Base-by-base conservation (phyloP, 2,888 invertebrate species). In the Holacanthella duospinosa region DNA sequence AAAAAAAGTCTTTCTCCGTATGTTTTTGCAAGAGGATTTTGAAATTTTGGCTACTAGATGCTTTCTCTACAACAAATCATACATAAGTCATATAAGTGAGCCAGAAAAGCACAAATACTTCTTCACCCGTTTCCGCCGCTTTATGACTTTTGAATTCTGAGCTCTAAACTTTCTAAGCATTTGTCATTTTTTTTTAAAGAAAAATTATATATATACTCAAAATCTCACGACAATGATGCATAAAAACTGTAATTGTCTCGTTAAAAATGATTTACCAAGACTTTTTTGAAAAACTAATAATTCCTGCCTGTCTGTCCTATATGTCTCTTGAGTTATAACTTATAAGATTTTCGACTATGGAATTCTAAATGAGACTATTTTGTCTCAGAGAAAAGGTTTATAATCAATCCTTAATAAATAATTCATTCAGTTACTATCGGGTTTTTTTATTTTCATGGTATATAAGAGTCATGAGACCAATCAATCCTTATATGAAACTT, bases 201-300 rank as follows among this genome's bases (percentile, higher is more conserved):
- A n/a, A n/a, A n/a, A n/a, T n/a, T n/a, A n/a, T n/a, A n/a, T n/a
- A n/a, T n/a, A n/a, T n/a, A n/a, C n/a, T n/a, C n/a, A 48, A 48
- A 48, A 21, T 48, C 48, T 21, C 19, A 48, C 4, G 48, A 48
- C 48, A 48, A 48, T 48, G 48, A 48, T 48, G 48, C 48, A 48
- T 48, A 48, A 48, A 48, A 48, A 48, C 48, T 48, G 48, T 48
- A 48, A 48, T 48, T 48, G 48, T 48, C 48, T 48, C 48, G 48
- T 48, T 48, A 48, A 48, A 48, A 48, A 48, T 48, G 48, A 48
- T 48, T 48, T 48, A 48, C 48, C 48, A 48, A 48, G 48, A 48
- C 48, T 48, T 48, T 36, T 48, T 48, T 21, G 48, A 9, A 48
- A n/a, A 9, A 48, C 48, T 48, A 48, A 48, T 16, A 48, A 48